Conservation (phyloP, 2,888 invertebrate genomes). For the Cheilosia impressa region DNA sequence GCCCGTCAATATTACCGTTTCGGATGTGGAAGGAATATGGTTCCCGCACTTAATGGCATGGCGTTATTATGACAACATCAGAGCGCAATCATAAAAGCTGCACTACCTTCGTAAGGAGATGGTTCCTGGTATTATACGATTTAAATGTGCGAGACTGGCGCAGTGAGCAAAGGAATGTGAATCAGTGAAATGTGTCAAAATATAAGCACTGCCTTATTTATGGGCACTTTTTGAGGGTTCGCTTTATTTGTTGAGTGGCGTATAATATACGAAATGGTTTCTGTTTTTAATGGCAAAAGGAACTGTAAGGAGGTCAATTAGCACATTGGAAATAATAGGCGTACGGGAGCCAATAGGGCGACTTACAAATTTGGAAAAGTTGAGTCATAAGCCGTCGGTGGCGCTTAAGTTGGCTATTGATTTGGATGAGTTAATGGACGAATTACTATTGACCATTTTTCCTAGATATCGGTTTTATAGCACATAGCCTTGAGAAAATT, state of each 20-base stretch:
- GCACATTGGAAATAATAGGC: neutral
- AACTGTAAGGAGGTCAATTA: neutral
- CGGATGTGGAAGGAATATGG: constrained; percentile 1
- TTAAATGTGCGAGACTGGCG: neutral
- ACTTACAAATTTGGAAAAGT: no score
- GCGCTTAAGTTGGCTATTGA: no score
- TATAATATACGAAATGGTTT: no score
- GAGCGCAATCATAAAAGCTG: constrained; percentile 21
- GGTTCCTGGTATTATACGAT: constrained; percentile 2
- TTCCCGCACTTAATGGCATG: constrained; percentile 17
- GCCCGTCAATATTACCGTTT: constrained; percentile 35
- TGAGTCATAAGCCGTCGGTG: no score
- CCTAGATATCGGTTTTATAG: no score
- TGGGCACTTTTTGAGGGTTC: neutral
- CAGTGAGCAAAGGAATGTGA: constrained; percentile 8
- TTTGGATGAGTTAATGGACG: no score
- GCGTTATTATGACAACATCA: constrained; percentile 13
- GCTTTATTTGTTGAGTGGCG: neutral
- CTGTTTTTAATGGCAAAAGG: neutral
- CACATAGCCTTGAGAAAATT: no score
- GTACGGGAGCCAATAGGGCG: no score
- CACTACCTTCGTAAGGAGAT: constrained; percentile 16
- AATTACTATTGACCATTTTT: no score
- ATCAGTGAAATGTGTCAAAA: constrained; percentile 14
- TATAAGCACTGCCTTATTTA: constrained; percentile 20